A percentile compares a stretch with the other conserved stretches of the same genome.
Conservation (phyloP, 2,113 vertebrate species). For the Datnioides undecimradiatus region DNA sequence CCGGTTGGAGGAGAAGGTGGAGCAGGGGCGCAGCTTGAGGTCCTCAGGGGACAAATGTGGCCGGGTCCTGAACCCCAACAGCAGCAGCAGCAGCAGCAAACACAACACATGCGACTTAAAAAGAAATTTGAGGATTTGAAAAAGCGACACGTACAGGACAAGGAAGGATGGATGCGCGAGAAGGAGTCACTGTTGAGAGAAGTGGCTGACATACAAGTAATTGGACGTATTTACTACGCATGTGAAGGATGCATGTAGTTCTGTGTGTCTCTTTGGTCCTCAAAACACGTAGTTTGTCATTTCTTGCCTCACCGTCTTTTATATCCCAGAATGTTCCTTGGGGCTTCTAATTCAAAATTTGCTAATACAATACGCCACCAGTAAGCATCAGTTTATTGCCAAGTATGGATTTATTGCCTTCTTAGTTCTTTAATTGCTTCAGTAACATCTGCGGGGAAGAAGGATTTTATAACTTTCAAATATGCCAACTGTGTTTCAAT, state of each 20-base stretch:
- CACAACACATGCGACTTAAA: conserved; percentile 75
- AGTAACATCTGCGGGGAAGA: not conserved
- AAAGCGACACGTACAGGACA: conserved; percentile 79
- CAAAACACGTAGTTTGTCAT: not conserved
- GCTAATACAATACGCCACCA: not conserved
- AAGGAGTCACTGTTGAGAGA: conserved; percentile 85
- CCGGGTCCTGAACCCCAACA: conserved; percentile 54
- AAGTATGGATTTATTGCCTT: not conserved
- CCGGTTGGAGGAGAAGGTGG: conserved; percentile 43
- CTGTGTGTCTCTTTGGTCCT: not conserved
- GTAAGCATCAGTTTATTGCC: not conserved
- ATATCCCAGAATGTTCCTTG: not conserved
- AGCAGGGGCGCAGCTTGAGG: conserved; percentile 56
- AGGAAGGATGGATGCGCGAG: conserved; percentile 81
- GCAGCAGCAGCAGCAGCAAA: conserved; percentile 59
- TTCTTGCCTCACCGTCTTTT: not conserved
- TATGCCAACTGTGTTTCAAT: conserved; percentile 31
- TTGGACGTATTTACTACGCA: conserved; percentile 9
- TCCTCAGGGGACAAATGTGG: conserved; percentile 70
- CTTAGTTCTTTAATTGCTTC: not conserved
- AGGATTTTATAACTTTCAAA: not conserved
- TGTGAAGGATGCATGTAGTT: not conserved
- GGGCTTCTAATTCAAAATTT: not conserved
- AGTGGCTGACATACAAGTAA: conserved; percentile 86
- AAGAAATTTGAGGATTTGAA: conserved; percentile 82